Evolutionary conservation across 92 coral and sea anemone genomes (phyloP), one percentile per base, ranked within the genome.

Genomic region (Actinostola sp.): DNA sequence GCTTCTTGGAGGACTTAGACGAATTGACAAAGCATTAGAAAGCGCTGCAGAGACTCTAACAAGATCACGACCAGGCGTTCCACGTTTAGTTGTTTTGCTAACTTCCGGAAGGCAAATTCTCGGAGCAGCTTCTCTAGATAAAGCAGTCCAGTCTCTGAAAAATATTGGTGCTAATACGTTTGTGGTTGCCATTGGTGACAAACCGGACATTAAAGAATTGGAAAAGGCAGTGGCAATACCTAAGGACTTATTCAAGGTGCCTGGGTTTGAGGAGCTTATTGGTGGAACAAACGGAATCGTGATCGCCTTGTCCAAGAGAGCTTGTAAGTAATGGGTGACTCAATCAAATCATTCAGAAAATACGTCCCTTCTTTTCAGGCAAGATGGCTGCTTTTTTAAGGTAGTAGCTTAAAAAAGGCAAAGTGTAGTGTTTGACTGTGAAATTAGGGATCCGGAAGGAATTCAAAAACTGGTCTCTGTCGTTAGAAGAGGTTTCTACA

Each of bases 141-240:
- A 66, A 23, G 90, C 87, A 13, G 72, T 73, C 19, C 59, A 81
- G 70, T 77, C 74, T 3, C 73, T 93, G 51, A 80, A 72, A 7
- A 71, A 77, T 19, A 63, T 73, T 30, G 96, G 88, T 21, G 91
- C 81, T 25, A 68, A 92, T 17, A 78, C 82, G 26, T 93, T 86
- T 63, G 90, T 89, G 6, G 91, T 93, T 19, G 92, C 96, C 12
- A 83, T 87, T 62, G 96, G 88, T 59, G 66, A 67, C 54, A 70
- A 76, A 29, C 86, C 84, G 7, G 70, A 67, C 25, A 57, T 67
- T 24, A 45, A 63, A 19, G 66, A 55, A 20, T 59, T 66, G 15
- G 24, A 10, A 28, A 35, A 43, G 26, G 58, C 66, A 0, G 76
- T 58, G 8, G 52, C 42, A 32, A 66, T 2, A 44, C 58, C 77